Evolutionary conservation across 2,888 invertebrate genomes (phyloP).

Genomic region (Drosophila seclusa): DNA sequence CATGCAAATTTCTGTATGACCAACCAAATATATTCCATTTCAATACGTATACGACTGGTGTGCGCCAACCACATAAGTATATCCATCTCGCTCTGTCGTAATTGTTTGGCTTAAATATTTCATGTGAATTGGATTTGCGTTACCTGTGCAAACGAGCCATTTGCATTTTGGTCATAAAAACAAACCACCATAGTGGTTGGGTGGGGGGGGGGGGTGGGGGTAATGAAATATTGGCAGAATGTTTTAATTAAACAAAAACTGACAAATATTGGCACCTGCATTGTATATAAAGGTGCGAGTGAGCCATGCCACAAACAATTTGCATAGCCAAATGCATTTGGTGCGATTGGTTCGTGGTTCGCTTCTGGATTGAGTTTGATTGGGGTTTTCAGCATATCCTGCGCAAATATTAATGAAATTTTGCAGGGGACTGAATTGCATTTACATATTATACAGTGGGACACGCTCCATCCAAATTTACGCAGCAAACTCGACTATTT

Average conservation of each 20-base stretch:
- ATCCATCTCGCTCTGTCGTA: slow-evolving; percentile 44
- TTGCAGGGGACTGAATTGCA: slow-evolving; percentile 50
- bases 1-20: slow-evolving; percentile 45
- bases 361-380: not conserved
- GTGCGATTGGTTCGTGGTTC: slow-evolving; percentile 26
- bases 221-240: slow-evolving; percentile 76
- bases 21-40: slow-evolving; percentile 24
- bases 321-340: slow-evolving; percentile 73
- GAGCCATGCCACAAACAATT: slow-evolving; percentile 48
- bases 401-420: slow-evolving; percentile 73
- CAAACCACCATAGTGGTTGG: slow-evolving; percentile 3
- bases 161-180: slow-evolving; percentile 60
- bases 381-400: slow-evolving; percentile 27
- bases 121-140: slow-evolving; percentile 55
- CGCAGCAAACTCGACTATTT: not conserved
- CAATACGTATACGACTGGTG: slow-evolving; percentile 38
- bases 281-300: slow-evolving; percentile 21
- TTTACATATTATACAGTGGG: slow-evolving; percentile 62
- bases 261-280: slow-evolving; percentile 77
- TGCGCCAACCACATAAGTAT: slow-evolving; percentile 2
- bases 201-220: not conserved
- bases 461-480: not conserved
- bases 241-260: slow-evolving; percentile 78
- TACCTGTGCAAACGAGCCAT: slow-evolving; percentile 51
- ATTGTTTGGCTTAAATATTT: slow-evolving; percentile 76